Percentiles rank a stretch among this genome's conserved stretches.
These are phyloP conservation scores for Lepidurus apus DNA, from an alignment of 1,140 invertebrate species.

Conservation along the genomic window DNA sequence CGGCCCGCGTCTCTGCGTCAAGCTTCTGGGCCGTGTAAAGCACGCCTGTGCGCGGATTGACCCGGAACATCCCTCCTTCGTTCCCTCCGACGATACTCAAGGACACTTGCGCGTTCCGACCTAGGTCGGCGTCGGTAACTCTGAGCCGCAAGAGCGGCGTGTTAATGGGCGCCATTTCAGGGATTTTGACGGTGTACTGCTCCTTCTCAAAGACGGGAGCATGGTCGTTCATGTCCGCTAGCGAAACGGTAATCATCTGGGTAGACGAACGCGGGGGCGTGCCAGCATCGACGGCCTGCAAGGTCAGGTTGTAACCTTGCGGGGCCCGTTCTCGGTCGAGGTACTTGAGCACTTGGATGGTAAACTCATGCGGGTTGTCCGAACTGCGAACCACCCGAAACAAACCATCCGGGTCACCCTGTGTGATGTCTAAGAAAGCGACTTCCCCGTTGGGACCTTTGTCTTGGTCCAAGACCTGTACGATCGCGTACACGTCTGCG, in stretches of 20 bases:
- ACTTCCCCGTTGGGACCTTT: conserved; percentile 76
- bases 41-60: conserved; percentile 83
- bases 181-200: conserved; percentile 78
- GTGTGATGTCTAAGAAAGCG: conserved; percentile 73
- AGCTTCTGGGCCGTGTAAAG: conserved; percentile 74
- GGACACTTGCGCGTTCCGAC: conserved; percentile 72
- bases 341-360: conserved; percentile 61
- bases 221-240: conserved; percentile 79
- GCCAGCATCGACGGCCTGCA: conserved; percentile 77
- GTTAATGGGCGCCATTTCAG: conserved; percentile 80
- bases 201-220: conserved; percentile 80
- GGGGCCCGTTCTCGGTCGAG: conserved; percentile 68
- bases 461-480: conserved; percentile 76
- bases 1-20: conserved; percentile 80
- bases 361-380: conserved; percentile 44
- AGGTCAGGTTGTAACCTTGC: conserved; percentile 76
- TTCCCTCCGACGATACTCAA: conserved; percentile 89
- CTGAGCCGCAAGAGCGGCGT: conserved; percentile 79
- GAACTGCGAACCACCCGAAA: conserved; percentile 59
- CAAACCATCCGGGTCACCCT: conserved; percentile 79
- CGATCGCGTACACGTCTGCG: conserved; percentile 81
- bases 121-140: conserved; percentile 76
- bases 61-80: conserved; percentile 76
- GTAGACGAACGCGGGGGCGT: conserved; percentile 55
- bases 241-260: conserved; percentile 41